Base-by-base conservation (phyloP, 1,140 invertebrate genomes). In the Tetramorium simillimum region DNA sequence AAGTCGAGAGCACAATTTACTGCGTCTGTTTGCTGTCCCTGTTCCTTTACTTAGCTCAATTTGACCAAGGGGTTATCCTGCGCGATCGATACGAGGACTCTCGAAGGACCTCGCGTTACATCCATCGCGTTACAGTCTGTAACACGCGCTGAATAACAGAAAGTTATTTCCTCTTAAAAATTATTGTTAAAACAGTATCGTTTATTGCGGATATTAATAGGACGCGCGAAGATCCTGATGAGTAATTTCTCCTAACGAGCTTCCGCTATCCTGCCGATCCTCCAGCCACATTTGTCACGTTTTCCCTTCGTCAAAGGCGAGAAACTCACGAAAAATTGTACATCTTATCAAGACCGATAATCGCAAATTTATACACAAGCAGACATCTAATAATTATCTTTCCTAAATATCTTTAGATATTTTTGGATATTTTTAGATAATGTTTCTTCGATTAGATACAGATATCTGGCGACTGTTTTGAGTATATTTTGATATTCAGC, bases 1-100 rank as follows among this genome's bases (percentile, higher is more conserved):
- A 85, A 62, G 24, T 88, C 65, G 80, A 85, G 88, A 84, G 46
- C 46, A 85, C 53, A 16, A 85, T 80, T n/a, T 85, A 51, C 6
- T 72, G 58, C 37, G 10, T 58, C 5, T 60, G 28, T 24, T 28
- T 46, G 40, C 49, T 37, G n/a, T 18, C 18, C 51, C 18, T 58
- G 58, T 85, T 86, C 62, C 56, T 65, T 73, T 10, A 9, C 70
- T 72, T 37, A 51, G 43, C 33, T 70, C 24, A 62, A 37, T 77
- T 70, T 60, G 51, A 75, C 72, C 78, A 87, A 89, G 72, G 62
- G 86, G 69, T 72, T 72, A 46, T 78, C 37, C 21, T n/a, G 84
- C 46, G 7, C 24, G 43, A 87, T 24, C 28, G 88, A 82, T 82
- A 86, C 62, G 16, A 72, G 16, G n/a, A 56, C 69, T 78, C 18